Percentiles rank a stretch among this genome's conserved stretches.
Evolutionary conservation across 2,797 vertebrate species (phyloP).

Genomic region (Lutra lutra): DNA sequence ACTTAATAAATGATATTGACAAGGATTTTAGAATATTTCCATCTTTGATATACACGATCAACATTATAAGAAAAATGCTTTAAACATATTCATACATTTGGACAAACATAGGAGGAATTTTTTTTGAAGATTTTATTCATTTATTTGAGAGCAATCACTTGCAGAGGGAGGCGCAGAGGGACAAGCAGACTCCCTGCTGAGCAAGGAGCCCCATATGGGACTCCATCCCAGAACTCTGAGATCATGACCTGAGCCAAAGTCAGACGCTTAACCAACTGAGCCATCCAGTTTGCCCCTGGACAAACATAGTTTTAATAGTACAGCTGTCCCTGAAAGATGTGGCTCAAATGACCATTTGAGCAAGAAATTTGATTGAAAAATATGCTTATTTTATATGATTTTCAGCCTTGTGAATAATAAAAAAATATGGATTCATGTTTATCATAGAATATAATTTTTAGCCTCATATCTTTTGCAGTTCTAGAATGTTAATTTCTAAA

Average conservation of each 20-base stretch:
- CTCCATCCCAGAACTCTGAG: neutral
- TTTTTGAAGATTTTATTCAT: neutral
- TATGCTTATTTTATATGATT: neutral
- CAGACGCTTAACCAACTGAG: neutral
- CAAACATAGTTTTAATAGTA: conserved; percentile 20
- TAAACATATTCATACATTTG: neutral
- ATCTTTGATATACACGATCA: neutral
- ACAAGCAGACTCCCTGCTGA: neutral
- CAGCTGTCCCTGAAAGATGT: neutral
- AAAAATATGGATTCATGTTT: neutral
- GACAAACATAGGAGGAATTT: neutral
- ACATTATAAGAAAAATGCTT: neutral
- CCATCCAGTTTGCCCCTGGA: neutral
- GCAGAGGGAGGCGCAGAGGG: neutral
- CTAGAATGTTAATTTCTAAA: conserved; percentile 32
- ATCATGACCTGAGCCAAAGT: neutral
- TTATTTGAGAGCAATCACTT: neutral
- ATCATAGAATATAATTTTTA: neutral
- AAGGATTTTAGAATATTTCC: neutral
- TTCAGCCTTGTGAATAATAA: conserved; percentile 3
- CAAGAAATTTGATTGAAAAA: conserved; percentile 39
- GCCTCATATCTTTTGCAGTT: neutral
- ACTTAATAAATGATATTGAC: neutral
- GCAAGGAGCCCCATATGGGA: neutral
- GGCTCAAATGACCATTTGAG: neutral